These are phyloP conservation scores for Axis porcinus DNA, from an alignment of 2,113 vertebrate species.

Conservation along the genomic window DNA sequence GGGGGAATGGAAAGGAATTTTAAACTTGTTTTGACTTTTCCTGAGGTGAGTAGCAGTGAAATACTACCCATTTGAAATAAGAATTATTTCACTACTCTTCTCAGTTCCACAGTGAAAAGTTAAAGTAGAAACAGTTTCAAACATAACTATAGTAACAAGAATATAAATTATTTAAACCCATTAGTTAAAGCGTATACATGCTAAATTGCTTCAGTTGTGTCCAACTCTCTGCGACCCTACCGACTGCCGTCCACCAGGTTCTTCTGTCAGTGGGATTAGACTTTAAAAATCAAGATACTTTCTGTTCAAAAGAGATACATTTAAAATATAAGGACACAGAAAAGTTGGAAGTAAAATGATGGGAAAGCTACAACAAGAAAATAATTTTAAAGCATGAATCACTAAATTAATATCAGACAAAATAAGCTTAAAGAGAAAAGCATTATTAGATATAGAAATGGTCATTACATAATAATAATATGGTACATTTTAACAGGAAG, in stretches of 20 bases:
- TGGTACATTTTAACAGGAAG: neutral
- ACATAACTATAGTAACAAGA: neutral
- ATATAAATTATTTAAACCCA: neutral
- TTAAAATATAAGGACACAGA: neutral
- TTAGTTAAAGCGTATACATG: neutral
- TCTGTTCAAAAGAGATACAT: neutral
- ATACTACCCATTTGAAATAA: neutral
- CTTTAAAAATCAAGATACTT: neutral
- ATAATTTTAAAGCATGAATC: neutral
- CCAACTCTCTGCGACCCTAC: rapidly evolving
- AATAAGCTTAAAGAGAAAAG: neutral
- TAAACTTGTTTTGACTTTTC: neutral
- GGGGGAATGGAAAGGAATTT: neutral
- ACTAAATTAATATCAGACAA: neutral
- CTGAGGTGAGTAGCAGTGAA: neutral
- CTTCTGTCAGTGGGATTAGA: neutral
- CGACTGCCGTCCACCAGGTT: neutral
- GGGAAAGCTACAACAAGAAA: neutral
- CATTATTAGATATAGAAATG: neutral
- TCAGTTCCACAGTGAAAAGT: neutral
- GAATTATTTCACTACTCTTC: neutral
- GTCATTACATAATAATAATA: neutral
- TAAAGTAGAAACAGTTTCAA: neutral
- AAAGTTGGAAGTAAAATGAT: neutral
- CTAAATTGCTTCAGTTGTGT: neutral